Evolutionary conservation across 2,797 vertebrate genomes (phyloP), one percentile per base, ranked within the genome.

Genomic region (Molossus alvarezi): DNA sequence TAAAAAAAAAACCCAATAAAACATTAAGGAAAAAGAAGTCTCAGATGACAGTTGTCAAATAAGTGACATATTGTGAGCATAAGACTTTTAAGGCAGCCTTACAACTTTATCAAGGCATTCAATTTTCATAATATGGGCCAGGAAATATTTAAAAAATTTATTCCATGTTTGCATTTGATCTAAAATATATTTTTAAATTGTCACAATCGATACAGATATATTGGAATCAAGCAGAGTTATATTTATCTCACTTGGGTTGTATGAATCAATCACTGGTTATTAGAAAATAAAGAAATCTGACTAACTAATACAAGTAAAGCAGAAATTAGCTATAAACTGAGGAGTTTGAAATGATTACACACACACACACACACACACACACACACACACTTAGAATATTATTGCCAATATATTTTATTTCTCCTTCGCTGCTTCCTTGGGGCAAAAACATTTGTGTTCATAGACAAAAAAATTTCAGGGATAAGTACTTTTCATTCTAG

Each of bases 11-110:
- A 45, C 3, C 41, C 41, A 45, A 45, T 45, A 45, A 45, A 45
- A 45, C 41, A 45, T 45, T 45, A 45, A 45, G 41, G 41, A 45
- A 45, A 45, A 83, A 84, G n/a, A 67, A 87, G 14, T 60, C n/a
- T 94, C 51, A 76, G 17, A 23, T 72, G 77, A 88, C 20, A 91
- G 27, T 23, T 86, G 48, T 90, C 91, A 94, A 94, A 95, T 75
- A 94, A 57, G 6, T 77, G 53, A 20, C 25, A 20, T 58, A 64
- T 55, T 93, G 60, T 72, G 29, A 84, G 37, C n/a, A 1, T 85
- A 18, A 37, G 27, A 75, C 15, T 69, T 51, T 88, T 27, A 48
- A 81, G 65, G 9, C 0, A 55, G 41, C 0, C 25, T 25, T 45
- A 14, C 18, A 17, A 0, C 10, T 85, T 88, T 79, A 80, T 76